Percentiles rank a stretch among this genome's conserved stretches.
Evolutionary conservation across 2,113 vertebrate genomes (phyloP).

Genomic region (Hippocampus zosterae): DNA sequence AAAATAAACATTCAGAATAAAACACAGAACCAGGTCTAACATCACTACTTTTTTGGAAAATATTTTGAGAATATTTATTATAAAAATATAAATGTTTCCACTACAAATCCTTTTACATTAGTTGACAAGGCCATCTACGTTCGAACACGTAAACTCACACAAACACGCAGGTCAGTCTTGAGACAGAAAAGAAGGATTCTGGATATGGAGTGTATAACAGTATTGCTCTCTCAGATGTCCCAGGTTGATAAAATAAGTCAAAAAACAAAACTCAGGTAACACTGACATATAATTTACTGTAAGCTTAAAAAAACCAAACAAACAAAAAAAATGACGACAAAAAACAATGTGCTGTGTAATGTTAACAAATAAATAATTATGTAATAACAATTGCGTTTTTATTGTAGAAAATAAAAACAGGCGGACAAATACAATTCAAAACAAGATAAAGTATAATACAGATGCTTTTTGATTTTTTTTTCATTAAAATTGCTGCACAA

Average conservation of each 20-base stretch:
- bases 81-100: constrained; percentile 99
- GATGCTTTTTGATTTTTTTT: constrained; percentile 68
- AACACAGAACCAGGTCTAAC: constrained; percentile 57
- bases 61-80: constrained; percentile 99
- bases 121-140: constrained; percentile 96
- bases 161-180: constrained; percentile 62
- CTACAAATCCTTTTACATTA: constrained; percentile 99
- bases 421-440: constrained; percentile 72
- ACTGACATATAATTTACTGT: constrained; percentile 82
- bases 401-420: constrained; percentile 62
- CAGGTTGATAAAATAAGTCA: constrained; percentile 79
- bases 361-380: constrained; percentile 96
- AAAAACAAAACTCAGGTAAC: constrained; percentile 75
- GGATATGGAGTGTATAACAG: constrained; percentile 61
- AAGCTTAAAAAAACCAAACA: constrained; percentile 66
- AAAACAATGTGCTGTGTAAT: constrained; percentile 69
- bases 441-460: constrained; percentile 77
- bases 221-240: constrained; percentile 73
- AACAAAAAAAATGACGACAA: not conserved
- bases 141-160: constrained; percentile 82
- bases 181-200: constrained; percentile 58
- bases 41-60: constrained; percentile 90
- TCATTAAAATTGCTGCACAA: constrained; percentile 70
- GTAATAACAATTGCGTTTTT: constrained; percentile 73
- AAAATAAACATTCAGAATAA: constrained; percentile 31